These are phyloP conservation scores for Tenthredo mesomela DNA, from an alignment of 2,888 invertebrate species.

Conservation along the genomic window DNA sequence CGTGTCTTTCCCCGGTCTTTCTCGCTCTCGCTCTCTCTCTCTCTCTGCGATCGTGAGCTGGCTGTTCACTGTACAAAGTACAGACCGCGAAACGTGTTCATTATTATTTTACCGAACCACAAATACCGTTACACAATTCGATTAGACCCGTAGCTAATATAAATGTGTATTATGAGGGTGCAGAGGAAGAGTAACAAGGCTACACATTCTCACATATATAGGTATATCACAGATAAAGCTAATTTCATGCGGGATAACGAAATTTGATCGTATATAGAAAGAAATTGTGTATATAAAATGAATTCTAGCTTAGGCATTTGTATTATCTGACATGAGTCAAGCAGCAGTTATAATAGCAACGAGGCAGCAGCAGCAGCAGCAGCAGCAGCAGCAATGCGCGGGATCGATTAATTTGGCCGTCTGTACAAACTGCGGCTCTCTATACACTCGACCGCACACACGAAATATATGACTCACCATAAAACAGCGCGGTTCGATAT, in stretches of 20 bases:
- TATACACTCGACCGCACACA: constrained; percentile 1
- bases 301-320: not conserved
- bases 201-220: no score
- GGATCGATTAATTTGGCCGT: not conserved
- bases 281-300: not conserved
- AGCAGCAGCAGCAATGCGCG: not conserved
- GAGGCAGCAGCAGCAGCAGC: not conserved
- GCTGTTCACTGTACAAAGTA: not conserved
- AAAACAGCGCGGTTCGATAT: not conserved
- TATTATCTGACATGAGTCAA: constrained; percentile 1
- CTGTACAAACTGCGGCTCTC: not conserved
- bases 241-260: no score
- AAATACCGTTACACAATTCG: not conserved
- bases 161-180: no score
- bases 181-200: no score
- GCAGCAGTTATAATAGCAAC: not conserved
- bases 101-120: not conserved
- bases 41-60: not conserved
- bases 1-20: not conserved
- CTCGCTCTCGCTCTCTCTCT: not conserved
- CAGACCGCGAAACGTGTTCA: not conserved
- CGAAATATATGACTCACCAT: not conserved
- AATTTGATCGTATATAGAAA: no score
- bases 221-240: no score
- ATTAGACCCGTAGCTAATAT: not conserved